Evolutionary conservation across 2,888 invertebrate genomes (phyloP).

Genomic region (Tineola bisselliella): DNA sequence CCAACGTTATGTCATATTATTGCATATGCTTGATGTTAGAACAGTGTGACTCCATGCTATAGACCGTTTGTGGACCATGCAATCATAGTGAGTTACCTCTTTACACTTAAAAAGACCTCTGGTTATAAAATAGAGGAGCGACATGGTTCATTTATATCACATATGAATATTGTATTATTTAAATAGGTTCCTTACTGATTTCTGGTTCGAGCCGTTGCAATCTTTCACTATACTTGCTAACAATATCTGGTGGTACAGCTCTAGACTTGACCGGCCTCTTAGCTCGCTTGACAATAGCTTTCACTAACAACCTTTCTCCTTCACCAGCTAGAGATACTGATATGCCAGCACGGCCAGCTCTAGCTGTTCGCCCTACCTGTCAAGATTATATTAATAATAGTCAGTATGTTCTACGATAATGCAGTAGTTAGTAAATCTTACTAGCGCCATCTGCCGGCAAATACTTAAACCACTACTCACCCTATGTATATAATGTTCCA

Average conservation of each 20-base stretch:
- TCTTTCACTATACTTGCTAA: slow-evolving; percentile 84
- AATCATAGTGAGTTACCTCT: no score
- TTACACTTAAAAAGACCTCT: no score
- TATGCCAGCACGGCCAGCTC: slow-evolving; percentile 93
- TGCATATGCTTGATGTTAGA: no score
- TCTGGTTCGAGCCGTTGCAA: slow-evolving; percentile 80
- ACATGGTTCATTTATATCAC: no score
- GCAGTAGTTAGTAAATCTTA: neutral
- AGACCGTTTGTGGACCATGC: no score
- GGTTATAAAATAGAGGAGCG: no score
- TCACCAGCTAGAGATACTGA: slow-evolving; percentile 97
- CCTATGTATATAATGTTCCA: slow-evolving; percentile 96
- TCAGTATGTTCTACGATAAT: no score
- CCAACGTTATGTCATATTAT: no score
- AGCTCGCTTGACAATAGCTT: slow-evolving; percentile 89
- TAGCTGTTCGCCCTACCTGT: slow-evolving; percentile 91
- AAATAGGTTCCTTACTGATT: slow-evolving; percentile 63
- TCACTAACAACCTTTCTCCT: slow-evolving; percentile 88
- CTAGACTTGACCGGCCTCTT: slow-evolving; percentile 87
- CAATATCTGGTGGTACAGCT: slow-evolving; percentile 87
- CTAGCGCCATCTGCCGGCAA: no score
- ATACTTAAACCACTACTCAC: slow-evolving; percentile 30
- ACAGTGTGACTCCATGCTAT: no score
- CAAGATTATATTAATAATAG: no score
- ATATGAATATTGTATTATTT: no score